Evolutionary conservation across 2,797 vertebrate genomes (phyloP).

Genomic region (Tragopan temminckii): DNA sequence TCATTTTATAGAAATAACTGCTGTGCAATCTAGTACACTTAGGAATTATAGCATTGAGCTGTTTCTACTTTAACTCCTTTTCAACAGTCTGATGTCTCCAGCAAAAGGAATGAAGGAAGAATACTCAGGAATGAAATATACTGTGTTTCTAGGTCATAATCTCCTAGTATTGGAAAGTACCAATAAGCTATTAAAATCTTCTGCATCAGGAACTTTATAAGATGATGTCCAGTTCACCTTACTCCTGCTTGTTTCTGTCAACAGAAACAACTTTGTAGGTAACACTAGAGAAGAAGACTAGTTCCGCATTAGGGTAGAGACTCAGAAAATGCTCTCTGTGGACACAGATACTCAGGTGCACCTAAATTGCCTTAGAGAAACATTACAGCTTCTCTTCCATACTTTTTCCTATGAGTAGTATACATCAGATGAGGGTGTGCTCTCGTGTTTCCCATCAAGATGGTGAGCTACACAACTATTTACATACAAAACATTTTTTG

Average conservation of each 20-base stretch:
- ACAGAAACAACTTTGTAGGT: background rate
- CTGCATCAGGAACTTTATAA: background rate
- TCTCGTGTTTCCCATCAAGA: background rate
- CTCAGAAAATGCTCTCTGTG: background rate
- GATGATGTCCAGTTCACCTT: background rate
- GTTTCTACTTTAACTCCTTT: constrained; percentile 62
- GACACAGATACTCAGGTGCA: background rate
- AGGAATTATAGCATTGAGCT: constrained; percentile 58
- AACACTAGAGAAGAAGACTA: background rate
- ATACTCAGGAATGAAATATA: background rate
- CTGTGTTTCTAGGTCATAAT: background rate
- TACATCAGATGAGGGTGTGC: background rate
- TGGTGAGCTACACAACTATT: background rate
- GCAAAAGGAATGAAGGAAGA: constrained; percentile 23
- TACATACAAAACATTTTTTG: background rate
- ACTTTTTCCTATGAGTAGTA: background rate
- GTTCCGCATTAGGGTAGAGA: background rate
- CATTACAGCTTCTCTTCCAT: background rate
- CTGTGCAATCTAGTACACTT: constrained; percentile 69
- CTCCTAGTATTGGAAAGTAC: background rate
- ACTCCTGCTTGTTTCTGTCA: background rate
- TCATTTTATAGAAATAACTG: constrained; percentile 69
- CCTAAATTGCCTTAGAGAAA: background rate
- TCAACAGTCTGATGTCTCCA: constrained; percentile 24
- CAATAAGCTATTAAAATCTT: background rate